Percentiles rank a stretch among this genome's conserved stretches.
These are phyloP conservation scores for Bubalus kerabau DNA, from an alignment of 2,113 vertebrate species.

Conservation along the genomic window DNA sequence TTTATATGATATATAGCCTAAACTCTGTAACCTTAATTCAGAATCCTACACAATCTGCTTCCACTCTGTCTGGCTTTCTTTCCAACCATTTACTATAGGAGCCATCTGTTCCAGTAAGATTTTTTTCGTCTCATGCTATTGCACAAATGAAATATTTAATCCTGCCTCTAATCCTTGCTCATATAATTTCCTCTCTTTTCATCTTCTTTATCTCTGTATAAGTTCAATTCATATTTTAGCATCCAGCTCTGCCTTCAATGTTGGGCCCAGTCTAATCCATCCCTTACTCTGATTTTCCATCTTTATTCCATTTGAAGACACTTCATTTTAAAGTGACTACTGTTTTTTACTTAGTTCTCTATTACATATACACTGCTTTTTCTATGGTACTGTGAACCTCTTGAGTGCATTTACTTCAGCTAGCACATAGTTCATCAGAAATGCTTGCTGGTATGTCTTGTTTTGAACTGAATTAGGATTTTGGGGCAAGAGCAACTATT, in stretches of 20 bases:
- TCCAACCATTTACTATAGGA: background rate
- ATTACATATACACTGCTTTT: background rate
- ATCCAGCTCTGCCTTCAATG: background rate
- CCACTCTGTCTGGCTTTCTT: constrained; percentile 19
- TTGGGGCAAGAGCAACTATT: background rate
- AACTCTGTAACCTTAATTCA: background rate
- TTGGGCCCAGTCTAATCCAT: background rate
- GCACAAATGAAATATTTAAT: constrained; percentile 19
- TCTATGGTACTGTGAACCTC: background rate
- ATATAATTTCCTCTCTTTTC: background rate
- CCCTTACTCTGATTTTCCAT: background rate
- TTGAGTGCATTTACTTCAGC: background rate
- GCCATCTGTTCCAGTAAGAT: background rate
- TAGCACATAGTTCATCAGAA: background rate
- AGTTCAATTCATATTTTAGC: background rate
- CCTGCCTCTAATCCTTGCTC: background rate
- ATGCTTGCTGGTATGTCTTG: background rate
- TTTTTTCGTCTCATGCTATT: background rate
- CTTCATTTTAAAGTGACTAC: background rate
- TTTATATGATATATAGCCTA: background rate
- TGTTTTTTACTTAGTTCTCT: background rate
- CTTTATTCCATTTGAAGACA: background rate
- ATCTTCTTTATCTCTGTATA: background rate
- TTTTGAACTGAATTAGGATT: background rate
- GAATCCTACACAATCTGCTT: background rate